Evolutionary conservation across 2,888 invertebrate genomes (phyloP).

Genomic region (Acrobasis suavella): DNA sequence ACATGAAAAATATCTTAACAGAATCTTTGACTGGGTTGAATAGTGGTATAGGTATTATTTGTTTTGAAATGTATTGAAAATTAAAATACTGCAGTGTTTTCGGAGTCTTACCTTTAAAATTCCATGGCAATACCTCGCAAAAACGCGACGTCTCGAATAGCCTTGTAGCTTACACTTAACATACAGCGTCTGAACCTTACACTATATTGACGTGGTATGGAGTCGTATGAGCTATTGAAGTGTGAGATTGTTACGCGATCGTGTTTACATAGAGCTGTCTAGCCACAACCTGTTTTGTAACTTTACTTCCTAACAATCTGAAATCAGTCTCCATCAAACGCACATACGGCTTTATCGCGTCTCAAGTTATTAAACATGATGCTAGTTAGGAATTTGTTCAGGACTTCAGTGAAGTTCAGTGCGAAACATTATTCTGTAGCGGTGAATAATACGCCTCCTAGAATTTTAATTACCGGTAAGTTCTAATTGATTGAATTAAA

Average conservation of each 20-base stretch:
- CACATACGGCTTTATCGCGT: conserved; percentile 59
- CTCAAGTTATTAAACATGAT: conserved; percentile 40
- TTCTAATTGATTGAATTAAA: conserved; percentile 29
- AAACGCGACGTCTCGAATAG: neutral
- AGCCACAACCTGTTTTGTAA: conserved; percentile 57
- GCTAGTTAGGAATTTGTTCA: conserved; percentile 57
- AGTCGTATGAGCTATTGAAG: neutral
- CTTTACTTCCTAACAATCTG: conserved; percentile 43
- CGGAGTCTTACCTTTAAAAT: neutral
- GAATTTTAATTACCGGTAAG: conserved; percentile 83
- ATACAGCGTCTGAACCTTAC: neutral
- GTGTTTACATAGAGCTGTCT: conserved; percentile 31
- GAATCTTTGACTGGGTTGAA: too few relatives aligned
- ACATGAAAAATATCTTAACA: too few relatives aligned
- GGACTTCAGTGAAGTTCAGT: conserved; percentile 47
- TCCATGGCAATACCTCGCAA: neutral
- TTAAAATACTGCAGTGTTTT: neutral
- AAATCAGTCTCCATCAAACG: conserved; percentile 57
- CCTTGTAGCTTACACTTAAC: conserved; percentile 17
- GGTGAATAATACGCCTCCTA: conserved; percentile 62
- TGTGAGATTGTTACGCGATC: conserved; percentile 16
- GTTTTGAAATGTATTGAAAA: neutral
- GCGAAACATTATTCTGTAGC: conserved; percentile 56
- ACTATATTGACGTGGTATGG: conserved; percentile 1
- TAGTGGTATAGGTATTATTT: neutral